phyloP scores from a whole-genome alignment of 1,140 invertebrate genomes.

The Cecropterus lyciades region DNA sequence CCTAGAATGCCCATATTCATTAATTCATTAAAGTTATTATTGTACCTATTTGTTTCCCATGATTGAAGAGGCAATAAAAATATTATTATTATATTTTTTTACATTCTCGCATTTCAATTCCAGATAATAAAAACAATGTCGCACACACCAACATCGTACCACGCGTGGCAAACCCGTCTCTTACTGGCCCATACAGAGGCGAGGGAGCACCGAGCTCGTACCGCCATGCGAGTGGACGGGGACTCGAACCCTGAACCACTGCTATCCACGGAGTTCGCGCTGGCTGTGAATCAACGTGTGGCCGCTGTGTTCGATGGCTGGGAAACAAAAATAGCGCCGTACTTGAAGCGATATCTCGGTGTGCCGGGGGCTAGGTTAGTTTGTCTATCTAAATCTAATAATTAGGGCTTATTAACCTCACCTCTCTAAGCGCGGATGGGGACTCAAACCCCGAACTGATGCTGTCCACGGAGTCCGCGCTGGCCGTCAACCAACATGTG shows the following conservation, averaged over 20 bases:
- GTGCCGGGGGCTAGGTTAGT: constrained; percentile 50
- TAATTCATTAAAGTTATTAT: too few relatives aligned
- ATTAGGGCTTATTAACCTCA: too few relatives aligned
- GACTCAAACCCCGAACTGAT: too few relatives aligned
- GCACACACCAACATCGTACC: constrained; percentile 78
- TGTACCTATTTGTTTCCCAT: too few relatives aligned
- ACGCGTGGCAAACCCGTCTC: constrained; percentile 89
- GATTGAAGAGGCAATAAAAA: too few relatives aligned
- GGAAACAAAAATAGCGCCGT: constrained; percentile 80
- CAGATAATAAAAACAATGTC: constrained; percentile 81
- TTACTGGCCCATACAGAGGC: constrained; percentile 82
- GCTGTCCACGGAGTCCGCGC: too few relatives aligned
- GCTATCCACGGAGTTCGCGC: constrained; percentile 70
- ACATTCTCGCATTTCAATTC: too few relatives aligned
- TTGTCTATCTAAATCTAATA: too few relatives aligned
- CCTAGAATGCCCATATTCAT: too few relatives aligned
- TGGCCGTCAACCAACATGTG: too few relatives aligned
- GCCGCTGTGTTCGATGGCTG: constrained; percentile 83
- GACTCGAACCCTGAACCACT: constrained; percentile 57
- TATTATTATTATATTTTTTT: too few relatives aligned
- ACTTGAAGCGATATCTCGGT: constrained; percentile 81
- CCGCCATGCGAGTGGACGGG: constrained; percentile 61
- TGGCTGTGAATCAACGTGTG: constrained; percentile 85
- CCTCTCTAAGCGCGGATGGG: too few relatives aligned
- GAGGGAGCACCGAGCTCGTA: constrained; percentile 45